phyloP scores from a whole-genome alignment of 2,888 invertebrate genomes.

The Pharmacophagus antenor region DNA sequence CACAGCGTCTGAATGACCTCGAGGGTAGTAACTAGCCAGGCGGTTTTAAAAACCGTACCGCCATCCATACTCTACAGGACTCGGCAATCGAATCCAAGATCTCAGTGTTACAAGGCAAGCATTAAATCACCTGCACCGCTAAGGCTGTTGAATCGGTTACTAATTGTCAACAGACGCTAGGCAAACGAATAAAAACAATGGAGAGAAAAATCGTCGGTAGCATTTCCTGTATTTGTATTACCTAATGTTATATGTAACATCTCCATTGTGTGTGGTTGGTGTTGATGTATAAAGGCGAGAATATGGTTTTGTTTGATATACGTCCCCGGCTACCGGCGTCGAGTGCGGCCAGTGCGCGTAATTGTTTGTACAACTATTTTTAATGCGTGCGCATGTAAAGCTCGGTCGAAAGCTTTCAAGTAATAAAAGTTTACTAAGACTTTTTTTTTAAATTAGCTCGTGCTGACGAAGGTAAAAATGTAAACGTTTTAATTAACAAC shows the following conservation, averaged over 20 bases:
- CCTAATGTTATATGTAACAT: conserved; percentile 28
- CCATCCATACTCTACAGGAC: too few species aligned
- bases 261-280: conserved; percentile 23
- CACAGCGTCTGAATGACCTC: too few species aligned
- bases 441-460: too few species aligned
- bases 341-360: conserved; percentile 20
- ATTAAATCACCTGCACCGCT: too few species aligned
- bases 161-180: not conserved
- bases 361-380: conserved; percentile 29
- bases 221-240: conserved; percentile 22
- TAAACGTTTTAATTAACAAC: too few species aligned
- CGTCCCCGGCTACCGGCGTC: conserved; percentile 10
- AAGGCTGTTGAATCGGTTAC: too few species aligned
- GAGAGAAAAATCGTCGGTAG: not conserved
- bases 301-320: conserved; percentile 26
- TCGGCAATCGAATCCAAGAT: too few species aligned
- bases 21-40: too few species aligned
- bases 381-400: conserved; percentile 19
- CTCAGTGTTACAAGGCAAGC: too few species aligned
- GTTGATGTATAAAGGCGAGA: conserved; percentile 20
- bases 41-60: too few species aligned
- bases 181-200: not conserved
- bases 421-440: not conserved
- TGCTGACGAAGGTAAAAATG: too few species aligned
- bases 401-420: conserved; percentile 6